Conservation (phyloP, 2,888 invertebrate species). For the Cataglyphis livida region DNA sequence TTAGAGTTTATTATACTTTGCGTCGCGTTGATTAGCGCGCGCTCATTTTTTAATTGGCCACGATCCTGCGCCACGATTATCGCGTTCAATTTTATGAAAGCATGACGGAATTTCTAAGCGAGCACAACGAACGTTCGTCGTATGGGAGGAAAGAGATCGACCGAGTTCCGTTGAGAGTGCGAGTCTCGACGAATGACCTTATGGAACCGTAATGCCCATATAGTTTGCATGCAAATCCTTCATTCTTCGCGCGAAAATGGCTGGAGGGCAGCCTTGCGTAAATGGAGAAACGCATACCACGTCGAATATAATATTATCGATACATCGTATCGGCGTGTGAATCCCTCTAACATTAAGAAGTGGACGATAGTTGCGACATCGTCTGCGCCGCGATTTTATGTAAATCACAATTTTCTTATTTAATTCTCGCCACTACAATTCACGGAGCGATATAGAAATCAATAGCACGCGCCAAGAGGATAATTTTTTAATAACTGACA, state of each 20-base stretch:
- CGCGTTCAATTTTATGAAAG: background rate
- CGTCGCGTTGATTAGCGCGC: background rate
- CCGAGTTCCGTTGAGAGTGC: conserved; percentile 26
- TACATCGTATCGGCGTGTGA: conserved; percentile 7
- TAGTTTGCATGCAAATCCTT: conserved; percentile 59
- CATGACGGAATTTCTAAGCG: conserved; percentile 18
- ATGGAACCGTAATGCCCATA: conserved; percentile 44
- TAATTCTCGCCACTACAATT: conserved; percentile 13
- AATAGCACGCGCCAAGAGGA: background rate
- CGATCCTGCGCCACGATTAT: conserved; percentile 7
- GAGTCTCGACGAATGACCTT: conserved; percentile 43
- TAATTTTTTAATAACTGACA: conserved; percentile 20
- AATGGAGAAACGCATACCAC: conserved; percentile 47
- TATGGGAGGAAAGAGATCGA: conserved; percentile 22
- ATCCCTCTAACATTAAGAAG: conserved; percentile 44
- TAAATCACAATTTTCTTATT: conserved; percentile 14
- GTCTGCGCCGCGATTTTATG: conserved; percentile 3
- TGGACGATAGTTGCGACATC: conserved; percentile 40
- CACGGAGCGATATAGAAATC: background rate
- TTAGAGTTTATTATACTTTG: background rate
- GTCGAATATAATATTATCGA: conserved; percentile 30
- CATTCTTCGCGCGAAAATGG: conserved; percentile 57
- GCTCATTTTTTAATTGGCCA: background rate
- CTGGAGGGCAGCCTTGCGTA: conserved; percentile 57
- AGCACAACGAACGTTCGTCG: background rate